These are phyloP conservation scores for Typhlichthys eigenmanni DNA, from an alignment of 2,797 vertebrate genomes.

Conservation along the genomic window DNA sequence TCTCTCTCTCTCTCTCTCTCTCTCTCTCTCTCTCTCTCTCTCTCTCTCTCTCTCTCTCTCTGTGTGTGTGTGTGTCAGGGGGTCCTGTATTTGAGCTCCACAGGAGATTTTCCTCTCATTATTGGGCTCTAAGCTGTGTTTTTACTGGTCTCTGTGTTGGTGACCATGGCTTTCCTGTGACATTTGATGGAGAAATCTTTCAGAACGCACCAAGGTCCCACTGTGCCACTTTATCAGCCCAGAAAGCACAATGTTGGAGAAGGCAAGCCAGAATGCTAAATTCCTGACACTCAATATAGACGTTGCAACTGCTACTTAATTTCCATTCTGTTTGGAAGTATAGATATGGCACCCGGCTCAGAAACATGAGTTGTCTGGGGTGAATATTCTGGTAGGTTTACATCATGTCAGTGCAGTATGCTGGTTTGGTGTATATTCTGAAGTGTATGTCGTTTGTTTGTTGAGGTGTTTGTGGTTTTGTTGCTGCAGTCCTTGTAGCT, in stretches of 20 bases:
- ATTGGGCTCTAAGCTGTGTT: conserved; percentile 62
- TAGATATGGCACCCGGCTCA: conserved; percentile 54
- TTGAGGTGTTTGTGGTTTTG: too few species aligned
- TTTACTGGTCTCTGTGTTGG: conserved; percentile 25
- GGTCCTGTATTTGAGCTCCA: conserved; percentile 34
- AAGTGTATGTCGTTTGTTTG: too few species aligned
- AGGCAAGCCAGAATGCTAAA: conserved; percentile 7
- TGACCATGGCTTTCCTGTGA: conserved; percentile 57
- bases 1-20: conserved; percentile 21
- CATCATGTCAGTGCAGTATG: neutral
- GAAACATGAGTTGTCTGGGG: conserved; percentile 85
- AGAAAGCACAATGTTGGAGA: conserved; percentile 25
- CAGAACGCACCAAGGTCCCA: conserved; percentile 43
- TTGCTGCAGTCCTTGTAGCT: too few species aligned
- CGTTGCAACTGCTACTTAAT: conserved; percentile 7
- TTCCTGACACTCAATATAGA: conserved; percentile 3
- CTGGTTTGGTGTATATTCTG: too few species aligned
- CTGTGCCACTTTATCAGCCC: conserved; percentile 16
- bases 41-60: neutral
- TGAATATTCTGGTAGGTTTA: conserved; percentile 69
- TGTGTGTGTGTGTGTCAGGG: conserved; percentile 2
- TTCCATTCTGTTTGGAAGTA: conserved; percentile 18
- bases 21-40: conserved; percentile 2
- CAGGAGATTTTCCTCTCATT: conserved; percentile 67
- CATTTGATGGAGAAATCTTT: conserved; percentile 60